phyloP scores from a whole-genome alignment of 1,140 invertebrate genomes.

The Drosophila varians region DNA sequence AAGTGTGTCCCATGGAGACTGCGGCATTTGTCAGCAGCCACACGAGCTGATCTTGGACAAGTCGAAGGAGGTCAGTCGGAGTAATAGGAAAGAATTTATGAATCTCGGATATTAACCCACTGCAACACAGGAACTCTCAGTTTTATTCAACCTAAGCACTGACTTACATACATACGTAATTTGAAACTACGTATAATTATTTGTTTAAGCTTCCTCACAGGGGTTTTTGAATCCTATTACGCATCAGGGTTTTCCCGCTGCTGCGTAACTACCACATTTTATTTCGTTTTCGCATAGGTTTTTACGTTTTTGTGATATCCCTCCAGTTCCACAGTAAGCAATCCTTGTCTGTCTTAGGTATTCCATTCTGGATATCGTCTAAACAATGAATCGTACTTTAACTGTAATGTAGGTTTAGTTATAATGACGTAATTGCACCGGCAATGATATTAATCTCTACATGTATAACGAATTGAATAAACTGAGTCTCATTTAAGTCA shows the following conservation, averaged over 20 bases:
- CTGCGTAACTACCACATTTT: conserved; percentile 24
- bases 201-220: conserved; percentile 30
- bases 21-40: conserved; percentile 56
- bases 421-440: conserved; percentile 35
- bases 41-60: conserved; percentile 48
- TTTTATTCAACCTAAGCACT: conserved; percentile 29
- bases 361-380: conserved; percentile 11
- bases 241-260: conserved; percentile 3
- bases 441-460: conserved; percentile 42
- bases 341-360: conserved; percentile 33
- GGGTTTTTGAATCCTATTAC: conserved; percentile 26
- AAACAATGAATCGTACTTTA: conserved; percentile 20
- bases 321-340: conserved; percentile 39
- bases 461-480: conserved; percentile 39
- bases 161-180: conserved; percentile 37
- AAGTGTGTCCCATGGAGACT: conserved; percentile 75
- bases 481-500: conserved; percentile 38
- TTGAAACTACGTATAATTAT: conserved; percentile 33
- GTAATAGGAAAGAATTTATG: conserved; percentile 12
- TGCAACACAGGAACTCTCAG: conserved; percentile 34
- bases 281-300: conserved; percentile 34
- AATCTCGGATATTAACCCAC: conserved; percentile 35
- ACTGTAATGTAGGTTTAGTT: conserved; percentile 37
- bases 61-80: neutral
- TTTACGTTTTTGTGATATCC: conserved; percentile 59